Percentiles rank a stretch among this genome's conserved stretches.
Evolutionary conservation across 2,113 vertebrate genomes (phyloP).

Genomic region (Camarhynchus parvulus): DNA sequence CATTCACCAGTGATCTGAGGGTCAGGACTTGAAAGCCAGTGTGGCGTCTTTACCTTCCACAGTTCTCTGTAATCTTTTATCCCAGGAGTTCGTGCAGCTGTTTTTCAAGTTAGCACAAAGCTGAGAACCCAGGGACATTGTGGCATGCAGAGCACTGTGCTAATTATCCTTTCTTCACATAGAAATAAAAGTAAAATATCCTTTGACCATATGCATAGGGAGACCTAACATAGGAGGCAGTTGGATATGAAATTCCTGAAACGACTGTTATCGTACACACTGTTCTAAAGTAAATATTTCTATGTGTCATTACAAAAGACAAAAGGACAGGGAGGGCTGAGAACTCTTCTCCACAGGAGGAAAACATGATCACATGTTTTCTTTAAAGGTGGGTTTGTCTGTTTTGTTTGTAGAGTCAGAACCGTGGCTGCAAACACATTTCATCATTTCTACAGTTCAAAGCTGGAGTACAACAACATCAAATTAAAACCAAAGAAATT

Average conservation of each 20-base stretch:
- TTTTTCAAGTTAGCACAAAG: background rate
- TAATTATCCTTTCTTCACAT: background rate
- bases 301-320: background rate
- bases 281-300: background rate
- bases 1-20: background rate
- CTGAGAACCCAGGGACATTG: accelerated
- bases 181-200: background rate
- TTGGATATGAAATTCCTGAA: background rate
- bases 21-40: background rate
- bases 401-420: background rate
- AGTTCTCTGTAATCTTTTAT: background rate
- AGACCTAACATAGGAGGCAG: accelerated
- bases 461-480: background rate
- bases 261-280: background rate
- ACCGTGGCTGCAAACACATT: background rate
- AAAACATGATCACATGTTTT: background rate
- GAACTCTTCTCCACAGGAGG: background rate
- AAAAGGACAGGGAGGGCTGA: background rate
- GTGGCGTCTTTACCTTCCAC: background rate
- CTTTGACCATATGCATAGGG: background rate
- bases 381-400: background rate
- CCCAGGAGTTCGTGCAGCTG: background rate
- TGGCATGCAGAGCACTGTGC: background rate
- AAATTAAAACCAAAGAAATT: background rate
- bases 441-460: background rate